Evolutionary conservation across 2,797 vertebrate species (phyloP).

Genomic region (Gorsachius magnificus): DNA sequence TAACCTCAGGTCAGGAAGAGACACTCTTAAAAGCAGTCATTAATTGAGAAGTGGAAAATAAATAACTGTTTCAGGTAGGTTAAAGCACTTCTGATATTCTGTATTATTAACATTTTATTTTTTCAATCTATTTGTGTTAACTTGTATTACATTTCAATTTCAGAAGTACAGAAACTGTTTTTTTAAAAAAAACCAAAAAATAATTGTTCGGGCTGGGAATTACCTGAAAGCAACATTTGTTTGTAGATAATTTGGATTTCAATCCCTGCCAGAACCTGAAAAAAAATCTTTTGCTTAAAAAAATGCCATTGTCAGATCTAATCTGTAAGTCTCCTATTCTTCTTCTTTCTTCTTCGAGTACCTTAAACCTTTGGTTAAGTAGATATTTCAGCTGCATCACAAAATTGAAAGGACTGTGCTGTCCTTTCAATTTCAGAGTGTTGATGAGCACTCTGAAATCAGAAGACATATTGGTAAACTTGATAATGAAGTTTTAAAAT

Average conservation of each 20-base stretch:
- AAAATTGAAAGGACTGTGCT: not conserved
- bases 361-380: not conserved
- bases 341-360: not conserved
- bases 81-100: not conserved
- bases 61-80: rapidly evolving
- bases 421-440: too few relatives aligned
- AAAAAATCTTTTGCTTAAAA: not conserved
- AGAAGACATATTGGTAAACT: not conserved
- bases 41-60: not conserved
- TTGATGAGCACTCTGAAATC: not conserved
- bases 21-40: not conserved
- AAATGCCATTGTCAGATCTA: not conserved
- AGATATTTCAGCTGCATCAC: not conserved
- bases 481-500: not conserved
- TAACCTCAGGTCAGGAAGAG: not conserved
- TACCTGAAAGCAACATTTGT: not conserved
- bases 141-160: not conserved
- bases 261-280: not conserved
- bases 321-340: not conserved
- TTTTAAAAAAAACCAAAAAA: too few relatives aligned
- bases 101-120: not conserved
- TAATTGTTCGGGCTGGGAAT: not conserved
- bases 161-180: not conserved
- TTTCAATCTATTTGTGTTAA: not conserved
- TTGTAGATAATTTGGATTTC: not conserved